Base-by-base conservation (phyloP, 2,113 vertebrate species). In the Bos javanicus region DNA sequence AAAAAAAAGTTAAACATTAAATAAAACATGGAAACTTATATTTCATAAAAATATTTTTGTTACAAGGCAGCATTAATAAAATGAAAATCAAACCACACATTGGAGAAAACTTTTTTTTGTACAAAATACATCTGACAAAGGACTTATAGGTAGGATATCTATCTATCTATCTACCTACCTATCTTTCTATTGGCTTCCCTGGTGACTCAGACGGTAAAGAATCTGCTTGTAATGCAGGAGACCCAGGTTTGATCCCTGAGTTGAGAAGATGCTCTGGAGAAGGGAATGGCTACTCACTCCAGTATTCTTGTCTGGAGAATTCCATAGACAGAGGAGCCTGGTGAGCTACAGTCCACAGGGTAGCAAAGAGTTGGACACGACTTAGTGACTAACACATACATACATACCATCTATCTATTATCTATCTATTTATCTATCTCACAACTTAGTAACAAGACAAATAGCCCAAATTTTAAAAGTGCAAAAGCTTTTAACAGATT, bases 11-110 rank as follows among this genome's bases (percentile, higher is more conserved):
- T 84, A 76, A 60, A 21, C 54, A 23, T 91, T 91, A 84, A 52
- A 26, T 21, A 62, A 54, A 54, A 91, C n/a, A 94, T n/a, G 15
- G n/a, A 43, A 39, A 83, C 9, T 33, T 54, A 21, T 25, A 67
- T 19, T 80, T 92, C 56, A 87, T 36, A 56, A 82, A 81, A 87
- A 43, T 80, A n/a, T 87, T n/a, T 43, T 12, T 48, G 80, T 95
- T 50, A 67, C 0, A 91, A 87, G 23, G 4, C 30, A 67, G 2
- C n/a, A 19, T 52, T 85, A 71, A 36, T 21, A 67, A 91, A 87
- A 67, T 19, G 3, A 87, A 87, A 87, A 9, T 21, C 21, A 81
- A 56, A 28, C 2, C 36, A 81, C 26, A 81, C 7, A n/a, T 5
- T 46, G 11, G 78, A 11, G 23, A 74, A 64, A 92, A 74, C 3